phyloP scores from a whole-genome alignment of 2,888 invertebrate genomes.

The Anorthoa munda region DNA sequence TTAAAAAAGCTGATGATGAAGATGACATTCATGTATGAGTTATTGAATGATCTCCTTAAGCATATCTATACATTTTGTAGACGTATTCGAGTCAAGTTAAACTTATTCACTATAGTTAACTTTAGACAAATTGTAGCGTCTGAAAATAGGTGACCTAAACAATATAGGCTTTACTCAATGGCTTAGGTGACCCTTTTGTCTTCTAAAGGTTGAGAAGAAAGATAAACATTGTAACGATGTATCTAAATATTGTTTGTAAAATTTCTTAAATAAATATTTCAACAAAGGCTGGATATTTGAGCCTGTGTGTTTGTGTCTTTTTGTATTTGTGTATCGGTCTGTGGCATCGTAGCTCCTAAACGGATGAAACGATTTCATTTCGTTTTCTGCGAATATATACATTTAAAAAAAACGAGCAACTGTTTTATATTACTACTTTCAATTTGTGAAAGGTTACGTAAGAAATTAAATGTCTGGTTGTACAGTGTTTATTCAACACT shows the following conservation, averaged over 20 bases:
- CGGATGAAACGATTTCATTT: no score
- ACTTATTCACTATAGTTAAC: neutral
- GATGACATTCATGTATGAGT: no score
- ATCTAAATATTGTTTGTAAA: slow-evolving; percentile 3
- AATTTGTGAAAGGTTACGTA: no score
- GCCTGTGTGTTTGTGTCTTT: no score
- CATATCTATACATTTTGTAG: neutral
- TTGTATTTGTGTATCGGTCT: no score
- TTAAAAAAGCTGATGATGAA: no score
- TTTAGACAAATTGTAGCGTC: neutral
- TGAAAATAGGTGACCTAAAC: slow-evolving; percentile 6
- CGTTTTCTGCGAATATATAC: no score
- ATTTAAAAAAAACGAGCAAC: no score
- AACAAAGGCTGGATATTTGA: neutral
- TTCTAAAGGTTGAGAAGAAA: slow-evolving; percentile 29
- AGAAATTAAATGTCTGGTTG: no score
- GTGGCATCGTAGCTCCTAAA: no score
- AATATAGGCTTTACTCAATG: slow-evolving; percentile 19
- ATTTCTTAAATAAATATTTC: slow-evolving; percentile 30
- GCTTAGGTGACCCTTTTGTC: slow-evolving; percentile 33
- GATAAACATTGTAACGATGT: slow-evolving; percentile 4
- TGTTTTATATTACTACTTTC: no score
- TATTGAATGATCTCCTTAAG: neutral
- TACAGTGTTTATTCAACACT: no score
- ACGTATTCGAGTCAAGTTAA: neutral